Conservation (phyloP, 2,797 vertebrate genomes). For the Acipenser oxyrinchus region DNA sequence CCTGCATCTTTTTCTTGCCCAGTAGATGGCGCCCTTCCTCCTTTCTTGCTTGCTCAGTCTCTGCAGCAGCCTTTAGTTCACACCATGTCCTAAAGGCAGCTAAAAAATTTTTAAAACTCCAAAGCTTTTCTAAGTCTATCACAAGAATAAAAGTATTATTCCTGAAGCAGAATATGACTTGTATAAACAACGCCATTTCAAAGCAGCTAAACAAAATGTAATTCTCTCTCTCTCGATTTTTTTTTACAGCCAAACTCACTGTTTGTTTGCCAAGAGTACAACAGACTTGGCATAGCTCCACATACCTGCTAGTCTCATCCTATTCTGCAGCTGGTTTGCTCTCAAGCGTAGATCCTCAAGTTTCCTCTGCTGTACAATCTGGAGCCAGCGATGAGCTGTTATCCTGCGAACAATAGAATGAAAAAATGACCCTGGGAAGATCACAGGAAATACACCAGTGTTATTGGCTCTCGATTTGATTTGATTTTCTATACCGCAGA, state of each 20-base stretch:
- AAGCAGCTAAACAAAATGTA: background rate
- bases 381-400: conserved; percentile 20
- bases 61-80: background rate
- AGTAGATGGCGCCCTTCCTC: conserved; percentile 17
- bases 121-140: too few relatives aligned
- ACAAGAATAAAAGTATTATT: too few relatives aligned
- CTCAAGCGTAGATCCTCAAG: conserved; percentile 16
- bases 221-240: too few relatives aligned
- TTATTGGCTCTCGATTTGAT: too few relatives aligned
- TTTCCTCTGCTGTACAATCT: conserved; percentile 11
- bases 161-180: too few relatives aligned
- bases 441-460: too few relatives aligned
- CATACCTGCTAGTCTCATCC: conserved; percentile 43
- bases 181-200: background rate
- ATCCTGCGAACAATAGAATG: conserved; percentile 20
- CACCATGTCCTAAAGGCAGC: conserved; percentile 19
- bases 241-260: too few relatives aligned
- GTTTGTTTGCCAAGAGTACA: too few relatives aligned
- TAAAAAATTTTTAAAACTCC: background rate
- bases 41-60: background rate
- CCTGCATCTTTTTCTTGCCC: conserved; percentile 26
- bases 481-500: too few relatives aligned
- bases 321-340: conserved; percentile 28
- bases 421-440: too few relatives aligned
- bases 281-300: background rate